Evolutionary conservation across 2,888 invertebrate genomes (phyloP).

Genomic region (Ormyrus pomaceus): DNA sequence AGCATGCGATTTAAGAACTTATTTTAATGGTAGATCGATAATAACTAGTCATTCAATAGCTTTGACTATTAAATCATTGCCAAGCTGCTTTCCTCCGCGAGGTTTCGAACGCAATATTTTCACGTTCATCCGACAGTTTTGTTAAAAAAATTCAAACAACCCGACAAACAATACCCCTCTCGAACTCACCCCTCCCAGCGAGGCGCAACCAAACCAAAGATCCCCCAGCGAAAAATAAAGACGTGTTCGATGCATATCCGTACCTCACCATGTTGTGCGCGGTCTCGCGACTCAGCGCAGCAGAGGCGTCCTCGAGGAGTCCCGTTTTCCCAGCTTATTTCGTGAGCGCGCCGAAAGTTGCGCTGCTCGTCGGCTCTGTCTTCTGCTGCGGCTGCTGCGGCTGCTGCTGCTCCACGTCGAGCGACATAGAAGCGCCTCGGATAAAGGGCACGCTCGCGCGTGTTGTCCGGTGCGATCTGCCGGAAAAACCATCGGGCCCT

Average conservation of each 20-base stretch:
- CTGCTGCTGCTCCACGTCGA: slow-evolving; percentile 16
- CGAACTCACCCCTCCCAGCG: not conserved
- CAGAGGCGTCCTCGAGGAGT: slow-evolving; percentile 50
- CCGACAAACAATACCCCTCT: not conserved
- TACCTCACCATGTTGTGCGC: slow-evolving; percentile 55
- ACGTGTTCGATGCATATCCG: not conserved
- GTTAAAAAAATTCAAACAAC: not conserved
- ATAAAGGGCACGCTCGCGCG: not conserved
- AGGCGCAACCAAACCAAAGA: not conserved
- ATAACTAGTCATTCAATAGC: no score
- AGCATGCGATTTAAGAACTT: no score
- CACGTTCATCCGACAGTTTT: no score
- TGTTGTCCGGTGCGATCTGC: slow-evolving; percentile 7
- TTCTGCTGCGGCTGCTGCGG: not conserved
- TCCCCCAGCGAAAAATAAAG: not conserved
- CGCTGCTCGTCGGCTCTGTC: not conserved
- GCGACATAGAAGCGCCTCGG: slow-evolving; percentile 27
- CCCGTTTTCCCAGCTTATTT: slow-evolving; percentile 44
- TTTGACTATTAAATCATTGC: no score
- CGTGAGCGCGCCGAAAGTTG: not conserved
- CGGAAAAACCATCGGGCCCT: not conserved
- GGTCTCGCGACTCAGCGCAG: slow-evolving; percentile 51
- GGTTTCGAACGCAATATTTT: no score
- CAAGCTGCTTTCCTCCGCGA: no score
- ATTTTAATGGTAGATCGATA: no score